Conservation (phyloP, 2,113 vertebrate genomes). For the Steatornis caripensis region DNA sequence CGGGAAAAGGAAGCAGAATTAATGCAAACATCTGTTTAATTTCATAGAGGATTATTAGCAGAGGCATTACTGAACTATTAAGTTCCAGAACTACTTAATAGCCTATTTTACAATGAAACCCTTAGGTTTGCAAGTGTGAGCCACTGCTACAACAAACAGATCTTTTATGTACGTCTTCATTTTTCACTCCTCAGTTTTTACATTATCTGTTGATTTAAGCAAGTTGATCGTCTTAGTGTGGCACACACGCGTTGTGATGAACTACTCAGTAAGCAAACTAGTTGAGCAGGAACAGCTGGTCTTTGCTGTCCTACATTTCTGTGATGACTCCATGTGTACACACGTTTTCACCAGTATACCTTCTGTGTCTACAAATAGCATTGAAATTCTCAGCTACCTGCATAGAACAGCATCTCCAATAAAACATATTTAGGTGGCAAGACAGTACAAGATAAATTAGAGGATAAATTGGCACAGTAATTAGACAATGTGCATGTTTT, state of each 20-base stretch:
- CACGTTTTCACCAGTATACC: background rate
- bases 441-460: background rate
- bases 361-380: background rate
- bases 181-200: background rate
- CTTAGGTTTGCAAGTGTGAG: background rate
- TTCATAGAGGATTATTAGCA: conserved; percentile 8
- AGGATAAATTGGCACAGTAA: background rate
- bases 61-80: background rate
- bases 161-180: background rate
- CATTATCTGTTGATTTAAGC: background rate
- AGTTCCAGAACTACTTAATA: background rate
- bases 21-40: background rate
- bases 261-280: background rate
- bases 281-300: background rate
- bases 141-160: background rate
- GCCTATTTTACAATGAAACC: background rate
- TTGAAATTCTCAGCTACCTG: background rate
- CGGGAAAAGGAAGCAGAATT: background rate
- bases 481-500: background rate
- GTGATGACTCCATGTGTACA: background rate
- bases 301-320: background rate
- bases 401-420: background rate
- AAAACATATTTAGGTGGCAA: background rate
- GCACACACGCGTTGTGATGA: background rate
- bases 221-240: background rate